Percentiles rank a stretch among this genome's conserved stretches.
phyloP scores from a whole-genome alignment of 2,888 invertebrate species.

The Ophraella communa region DNA sequence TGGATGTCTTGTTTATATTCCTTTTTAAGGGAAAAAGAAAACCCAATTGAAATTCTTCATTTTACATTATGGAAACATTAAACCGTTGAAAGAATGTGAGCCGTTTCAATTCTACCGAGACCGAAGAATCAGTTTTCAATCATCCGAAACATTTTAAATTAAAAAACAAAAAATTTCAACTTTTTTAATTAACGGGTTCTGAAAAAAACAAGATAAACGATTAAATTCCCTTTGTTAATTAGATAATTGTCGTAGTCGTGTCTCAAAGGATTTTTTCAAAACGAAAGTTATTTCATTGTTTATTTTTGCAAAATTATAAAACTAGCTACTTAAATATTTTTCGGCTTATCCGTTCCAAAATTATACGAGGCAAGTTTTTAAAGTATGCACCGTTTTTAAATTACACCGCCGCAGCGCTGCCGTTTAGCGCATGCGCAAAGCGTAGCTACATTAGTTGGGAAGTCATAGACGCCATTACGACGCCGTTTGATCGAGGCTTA shows the following conservation, averaged over 20 bases:
- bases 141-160: neutral
- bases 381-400: too few species aligned
- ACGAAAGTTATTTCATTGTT: too few species aligned
- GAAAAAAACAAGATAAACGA: neutral
- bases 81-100: neutral
- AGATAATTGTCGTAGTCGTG: neutral
- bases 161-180: neutral
- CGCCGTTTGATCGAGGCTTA: too few species aligned
- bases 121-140: neutral
- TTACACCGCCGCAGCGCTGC: too few species aligned
- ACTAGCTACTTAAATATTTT: too few species aligned
- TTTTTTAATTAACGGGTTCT: neutral
- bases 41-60: slow-evolving; percentile 11
- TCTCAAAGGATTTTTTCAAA: neutral
- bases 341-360: too few species aligned
- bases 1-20: slow-evolving; percentile 18
- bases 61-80: slow-evolving; percentile 15
- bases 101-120: neutral
- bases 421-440: too few species aligned
- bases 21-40: neutral
- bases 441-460: too few species aligned
- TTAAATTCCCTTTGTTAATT: too few species aligned
- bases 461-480: too few species aligned
- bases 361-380: too few species aligned
- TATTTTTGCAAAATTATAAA: too few species aligned